Evolutionary conservation across 2,113 vertebrate genomes (phyloP).

Genomic region (Chaenocephalus aceratus): DNA sequence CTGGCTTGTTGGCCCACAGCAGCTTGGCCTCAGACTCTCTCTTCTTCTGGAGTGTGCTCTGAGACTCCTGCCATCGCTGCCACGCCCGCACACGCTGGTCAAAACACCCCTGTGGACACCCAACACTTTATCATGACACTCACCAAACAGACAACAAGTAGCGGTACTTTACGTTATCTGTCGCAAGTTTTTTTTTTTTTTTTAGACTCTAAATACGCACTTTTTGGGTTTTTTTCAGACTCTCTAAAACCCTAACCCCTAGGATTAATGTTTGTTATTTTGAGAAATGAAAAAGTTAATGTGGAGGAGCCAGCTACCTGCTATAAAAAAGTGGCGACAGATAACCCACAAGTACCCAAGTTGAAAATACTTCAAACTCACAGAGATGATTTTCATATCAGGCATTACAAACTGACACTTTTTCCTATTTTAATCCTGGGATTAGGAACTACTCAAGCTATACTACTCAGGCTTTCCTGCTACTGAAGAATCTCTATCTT

Average conservation of each 20-base stretch:
- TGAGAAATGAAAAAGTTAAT: too few relatives aligned
- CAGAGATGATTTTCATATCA: too few relatives aligned
- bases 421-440: neutral
- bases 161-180: neutral
- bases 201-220: too few relatives aligned
- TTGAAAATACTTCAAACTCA: too few relatives aligned
- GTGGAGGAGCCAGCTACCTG: too few relatives aligned
- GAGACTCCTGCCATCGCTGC: slow-evolving; percentile 98
- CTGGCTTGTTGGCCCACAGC: slow-evolving; percentile 97
- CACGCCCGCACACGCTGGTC: slow-evolving; percentile 97
- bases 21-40: slow-evolving; percentile 94
- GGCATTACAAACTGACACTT: too few relatives aligned
- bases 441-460: neutral
- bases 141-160: slow-evolving; percentile 1
- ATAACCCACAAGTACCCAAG: too few relatives aligned
- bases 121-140: neutral
- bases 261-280: too few relatives aligned
- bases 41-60: slow-evolving; percentile 93
- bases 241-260: too few relatives aligned
- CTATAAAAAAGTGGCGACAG: too few relatives aligned
- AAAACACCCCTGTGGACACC: slow-evolving; percentile 88
- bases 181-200: too few relatives aligned
- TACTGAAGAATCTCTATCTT: neutral
- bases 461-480: neutral
- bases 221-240: too few relatives aligned